Percentiles rank a stretch among this genome's conserved stretches.
phyloP scores from a whole-genome alignment of 2,888 invertebrate species.

The Drosophila pegasa region DNA sequence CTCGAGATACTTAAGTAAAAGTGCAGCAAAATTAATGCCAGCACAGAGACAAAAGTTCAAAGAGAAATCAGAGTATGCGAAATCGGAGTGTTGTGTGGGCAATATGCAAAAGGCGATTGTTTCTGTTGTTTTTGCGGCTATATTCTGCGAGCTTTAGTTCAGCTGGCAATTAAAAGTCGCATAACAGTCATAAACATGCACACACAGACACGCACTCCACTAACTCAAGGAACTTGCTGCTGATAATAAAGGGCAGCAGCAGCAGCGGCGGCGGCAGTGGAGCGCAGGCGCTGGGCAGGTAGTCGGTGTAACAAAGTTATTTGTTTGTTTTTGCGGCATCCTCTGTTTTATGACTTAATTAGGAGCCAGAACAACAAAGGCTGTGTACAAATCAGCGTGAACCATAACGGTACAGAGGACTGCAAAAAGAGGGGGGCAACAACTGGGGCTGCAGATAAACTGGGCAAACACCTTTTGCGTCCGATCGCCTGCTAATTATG shows the following conservation, averaged over 20 bases:
- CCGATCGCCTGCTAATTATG: conserved; percentile 63
- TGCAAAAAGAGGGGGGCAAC: background rate
- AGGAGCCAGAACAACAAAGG: conserved; percentile 47
- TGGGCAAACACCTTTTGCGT: conserved; percentile 46
- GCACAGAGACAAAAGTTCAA: conserved; percentile 39
- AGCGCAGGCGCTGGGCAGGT: conserved; percentile 1
- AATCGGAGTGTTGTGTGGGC: conserved; percentile 43
- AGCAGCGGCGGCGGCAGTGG: background rate
- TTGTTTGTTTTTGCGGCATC: conserved; percentile 54
- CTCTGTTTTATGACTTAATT: conserved; percentile 76
- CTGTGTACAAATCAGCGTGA: conserved; percentile 69
- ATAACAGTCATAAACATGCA: conserved; percentile 71
- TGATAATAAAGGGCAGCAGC: conserved; percentile 48
- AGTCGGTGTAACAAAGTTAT: conserved; percentile 41
- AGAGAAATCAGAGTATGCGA: conserved; percentile 29
- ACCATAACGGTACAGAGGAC: conserved; percentile 56
- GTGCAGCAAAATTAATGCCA: conserved; percentile 6
- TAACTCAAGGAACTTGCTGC: conserved; percentile 34
- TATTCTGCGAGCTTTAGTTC: conserved; percentile 54
- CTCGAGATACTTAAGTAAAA: conserved; percentile 9
- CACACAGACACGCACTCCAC: background rate
- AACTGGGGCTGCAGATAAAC: conserved; percentile 22
- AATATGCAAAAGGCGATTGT: conserved; percentile 23
- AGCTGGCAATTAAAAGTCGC: conserved; percentile 73
- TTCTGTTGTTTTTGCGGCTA: conserved; percentile 46